A percentile compares a stretch with the other conserved stretches of the same genome.
These are phyloP conservation scores for Eira barbara DNA, from an alignment of 2,113 vertebrate genomes.

Conservation along the genomic window DNA sequence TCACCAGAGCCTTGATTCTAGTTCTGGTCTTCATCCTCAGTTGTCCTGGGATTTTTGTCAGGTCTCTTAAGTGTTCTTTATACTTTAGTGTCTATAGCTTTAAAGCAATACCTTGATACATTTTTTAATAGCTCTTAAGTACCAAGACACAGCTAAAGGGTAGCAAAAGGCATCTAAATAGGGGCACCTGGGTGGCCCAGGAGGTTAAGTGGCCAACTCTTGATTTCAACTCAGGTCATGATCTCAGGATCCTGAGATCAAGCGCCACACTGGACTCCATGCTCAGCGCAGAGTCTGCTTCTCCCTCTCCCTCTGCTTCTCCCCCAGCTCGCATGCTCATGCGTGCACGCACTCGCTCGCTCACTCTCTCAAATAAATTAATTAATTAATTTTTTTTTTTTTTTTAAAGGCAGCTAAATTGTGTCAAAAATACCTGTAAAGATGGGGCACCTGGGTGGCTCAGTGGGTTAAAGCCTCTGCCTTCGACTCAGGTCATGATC, in stretches of 20 bases:
- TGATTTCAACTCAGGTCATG: background rate
- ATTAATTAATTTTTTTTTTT: no score
- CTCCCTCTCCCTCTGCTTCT: background rate
- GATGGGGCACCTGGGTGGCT: no score
- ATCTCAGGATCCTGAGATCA: background rate
- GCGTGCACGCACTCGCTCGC: fast-evolving
- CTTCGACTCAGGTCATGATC: no score
- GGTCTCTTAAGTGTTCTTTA: background rate
- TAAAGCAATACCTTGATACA: background rate
- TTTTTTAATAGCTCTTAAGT: background rate
- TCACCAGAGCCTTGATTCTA: background rate
- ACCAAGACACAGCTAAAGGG: background rate
- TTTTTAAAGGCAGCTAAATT: background rate
- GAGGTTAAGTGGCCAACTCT: background rate
- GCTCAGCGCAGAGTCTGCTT: background rate
- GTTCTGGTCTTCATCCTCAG: background rate
- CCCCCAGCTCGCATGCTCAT: background rate
- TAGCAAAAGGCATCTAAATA: background rate
- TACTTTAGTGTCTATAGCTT: background rate
- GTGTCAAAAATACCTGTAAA: background rate
- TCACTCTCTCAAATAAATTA: background rate
- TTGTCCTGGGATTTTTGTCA: background rate
- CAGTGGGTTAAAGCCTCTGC: no score
- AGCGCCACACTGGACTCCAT: no score
- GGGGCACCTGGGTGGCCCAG: background rate